Conservation (phyloP, 1,140 invertebrate genomes). For the Spodoptera litura region DNA sequence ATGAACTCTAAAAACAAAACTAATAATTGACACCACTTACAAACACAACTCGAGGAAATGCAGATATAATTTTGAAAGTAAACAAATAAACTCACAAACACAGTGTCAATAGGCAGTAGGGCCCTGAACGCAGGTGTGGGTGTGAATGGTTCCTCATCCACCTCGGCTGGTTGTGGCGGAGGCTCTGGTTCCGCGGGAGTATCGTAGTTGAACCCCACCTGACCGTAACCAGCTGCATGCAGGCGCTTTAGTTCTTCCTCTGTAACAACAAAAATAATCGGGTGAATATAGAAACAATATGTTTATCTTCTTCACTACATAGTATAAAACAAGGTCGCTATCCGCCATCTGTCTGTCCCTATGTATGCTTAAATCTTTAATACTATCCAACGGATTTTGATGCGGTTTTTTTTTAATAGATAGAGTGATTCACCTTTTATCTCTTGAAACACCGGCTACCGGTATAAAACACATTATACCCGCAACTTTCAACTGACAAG, state of each 20-base stretch:
- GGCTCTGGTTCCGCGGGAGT: slow-evolving; percentile 84
- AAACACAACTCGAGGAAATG: neutral
- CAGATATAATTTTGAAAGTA: neutral
- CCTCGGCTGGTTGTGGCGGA: slow-evolving; percentile 76
- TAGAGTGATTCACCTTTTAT: too few relatives aligned
- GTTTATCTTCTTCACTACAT: too few relatives aligned
- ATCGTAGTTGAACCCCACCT: slow-evolving; percentile 94
- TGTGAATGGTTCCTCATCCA: slow-evolving; percentile 90
- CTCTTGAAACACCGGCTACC: too few relatives aligned
- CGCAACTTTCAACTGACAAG: too few relatives aligned
- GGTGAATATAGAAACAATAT: too few relatives aligned
- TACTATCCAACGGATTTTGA: too few relatives aligned
- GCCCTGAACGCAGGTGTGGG: slow-evolving; percentile 89
- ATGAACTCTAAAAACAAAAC: neutral
- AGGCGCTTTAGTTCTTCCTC: slow-evolving; percentile 96
- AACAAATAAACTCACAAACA: slow-evolving; percentile 87
- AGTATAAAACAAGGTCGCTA: too few relatives aligned
- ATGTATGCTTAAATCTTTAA: too few relatives aligned
- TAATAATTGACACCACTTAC: neutral
- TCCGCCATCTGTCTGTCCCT: too few relatives aligned
- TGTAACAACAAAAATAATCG: slow-evolving; percentile 69
- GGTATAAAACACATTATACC: too few relatives aligned
- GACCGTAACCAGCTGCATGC: slow-evolving; percentile 91
- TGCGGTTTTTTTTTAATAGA: too few relatives aligned
- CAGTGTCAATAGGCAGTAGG: slow-evolving; percentile 90